Evolutionary conservation across 2,888 invertebrate genomes (phyloP).

Genomic region (Ommatoiulus sabulosus): DNA sequence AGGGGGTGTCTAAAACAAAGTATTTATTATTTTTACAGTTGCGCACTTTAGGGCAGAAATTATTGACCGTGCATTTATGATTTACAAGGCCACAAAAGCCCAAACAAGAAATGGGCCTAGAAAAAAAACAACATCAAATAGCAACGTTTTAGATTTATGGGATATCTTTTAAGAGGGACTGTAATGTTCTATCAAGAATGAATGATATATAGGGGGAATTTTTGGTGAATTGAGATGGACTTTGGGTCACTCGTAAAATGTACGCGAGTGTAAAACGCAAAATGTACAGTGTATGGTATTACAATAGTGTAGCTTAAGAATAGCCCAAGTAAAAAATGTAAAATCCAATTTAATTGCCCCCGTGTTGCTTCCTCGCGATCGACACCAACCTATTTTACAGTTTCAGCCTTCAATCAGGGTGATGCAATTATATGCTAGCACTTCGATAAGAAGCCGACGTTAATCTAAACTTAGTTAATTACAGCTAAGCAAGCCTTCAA

Average conservation of each 20-base stretch:
- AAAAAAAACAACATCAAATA: neutral
- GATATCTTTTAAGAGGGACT: neutral
- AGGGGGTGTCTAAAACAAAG: neutral
- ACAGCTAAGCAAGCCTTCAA: neutral
- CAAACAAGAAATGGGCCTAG: neutral
- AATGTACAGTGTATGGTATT: too few species aligned
- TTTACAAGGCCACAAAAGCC: constrained; percentile 13
- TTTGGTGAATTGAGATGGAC: neutral
- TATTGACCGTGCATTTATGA: constrained; percentile 1
- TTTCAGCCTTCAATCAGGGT: neutral
- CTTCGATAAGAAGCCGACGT: neutral
- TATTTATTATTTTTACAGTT: constrained; percentile 14
- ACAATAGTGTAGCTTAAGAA: neutral
- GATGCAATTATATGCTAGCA: neutral
- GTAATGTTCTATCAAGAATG: neutral
- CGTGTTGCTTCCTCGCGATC: neutral
- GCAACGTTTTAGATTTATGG: neutral
- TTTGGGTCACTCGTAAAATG: neutral
- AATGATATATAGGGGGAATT: neutral
- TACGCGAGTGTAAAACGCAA: too few species aligned
- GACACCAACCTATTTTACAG: neutral
- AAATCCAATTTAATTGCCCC: neutral
- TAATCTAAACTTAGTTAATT: neutral
- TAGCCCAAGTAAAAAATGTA: too few species aligned
- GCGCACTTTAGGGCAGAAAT: neutral